Evolutionary conservation across 2,797 vertebrate genomes (phyloP).

Genomic region (Eptatretus atami): DNA sequence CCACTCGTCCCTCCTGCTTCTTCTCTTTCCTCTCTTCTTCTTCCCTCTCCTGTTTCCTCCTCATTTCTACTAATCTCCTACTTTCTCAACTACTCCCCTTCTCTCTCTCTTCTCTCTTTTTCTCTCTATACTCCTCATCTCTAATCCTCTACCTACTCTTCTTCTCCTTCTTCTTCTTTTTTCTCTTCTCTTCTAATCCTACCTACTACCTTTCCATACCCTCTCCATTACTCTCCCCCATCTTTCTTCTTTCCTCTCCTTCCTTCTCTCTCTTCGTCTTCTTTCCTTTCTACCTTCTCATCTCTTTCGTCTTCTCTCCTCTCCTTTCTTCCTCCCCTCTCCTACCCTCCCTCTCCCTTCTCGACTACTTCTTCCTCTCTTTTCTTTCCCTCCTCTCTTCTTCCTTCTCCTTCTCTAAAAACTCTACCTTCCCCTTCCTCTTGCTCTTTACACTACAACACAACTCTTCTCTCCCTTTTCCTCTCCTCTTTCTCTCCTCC

Average conservation of each 20-base stretch:
- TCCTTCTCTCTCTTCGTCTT: not conserved
- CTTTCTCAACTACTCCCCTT: not conserved
- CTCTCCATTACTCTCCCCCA: not conserved
- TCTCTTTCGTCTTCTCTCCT: not conserved
- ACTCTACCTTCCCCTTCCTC: too few species aligned
- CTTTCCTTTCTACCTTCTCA: not conserved
- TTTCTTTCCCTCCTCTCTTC: too few species aligned
- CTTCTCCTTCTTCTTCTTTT: conserved; percentile 16
- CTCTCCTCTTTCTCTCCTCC: too few species aligned
- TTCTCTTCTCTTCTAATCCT: conserved; percentile 7
- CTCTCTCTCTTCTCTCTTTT: conserved; percentile 4
- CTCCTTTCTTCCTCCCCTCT: not conserved
- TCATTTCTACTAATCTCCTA: not conserved
- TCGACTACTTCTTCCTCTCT: too few species aligned
- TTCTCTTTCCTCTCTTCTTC: not conserved
- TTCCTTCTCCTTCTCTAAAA: too few species aligned
- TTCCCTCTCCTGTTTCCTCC: not conserved
- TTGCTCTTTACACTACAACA: too few species aligned
- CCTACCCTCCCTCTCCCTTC: too few species aligned
- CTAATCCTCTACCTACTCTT: conserved; percentile 8
- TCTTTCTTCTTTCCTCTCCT: not conserved
- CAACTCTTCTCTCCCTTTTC: too few species aligned
- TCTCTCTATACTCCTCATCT: conserved; percentile 6
- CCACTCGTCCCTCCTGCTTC: not conserved
- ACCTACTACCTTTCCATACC: not conserved